A percentile compares a stretch with the other conserved stretches of the same genome.
phyloP scores from a whole-genome alignment of 2,113 vertebrate species.

The Odocoileus hemionus region DNA sequence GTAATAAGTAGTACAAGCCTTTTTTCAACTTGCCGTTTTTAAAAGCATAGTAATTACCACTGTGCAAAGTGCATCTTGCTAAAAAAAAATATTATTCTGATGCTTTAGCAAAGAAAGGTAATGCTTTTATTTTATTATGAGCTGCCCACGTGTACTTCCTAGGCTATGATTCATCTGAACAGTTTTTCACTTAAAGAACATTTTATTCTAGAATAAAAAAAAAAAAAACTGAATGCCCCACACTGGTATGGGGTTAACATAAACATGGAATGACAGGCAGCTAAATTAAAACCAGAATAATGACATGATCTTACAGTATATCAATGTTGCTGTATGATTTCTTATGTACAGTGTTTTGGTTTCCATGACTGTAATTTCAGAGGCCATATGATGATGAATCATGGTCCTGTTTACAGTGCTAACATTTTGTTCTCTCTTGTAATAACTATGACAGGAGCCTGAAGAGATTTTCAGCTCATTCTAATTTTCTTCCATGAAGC shows the following conservation, averaged over 20 bases:
- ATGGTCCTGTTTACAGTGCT: slow-evolving; percentile 21
- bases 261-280: slow-evolving; percentile 27
- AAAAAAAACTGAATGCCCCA: neutral
- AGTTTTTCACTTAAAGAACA: slow-evolving; percentile 60
- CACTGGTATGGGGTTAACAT: neutral
- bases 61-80: slow-evolving; percentile 53
- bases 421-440: slow-evolving; percentile 50
- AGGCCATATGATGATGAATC: slow-evolving; percentile 45
- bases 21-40: slow-evolving; percentile 48
- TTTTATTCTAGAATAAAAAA: slow-evolving; percentile 62
- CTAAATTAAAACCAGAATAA: slow-evolving; percentile 44
- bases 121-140: slow-evolving; percentile 70
- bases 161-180: slow-evolving; percentile 67
- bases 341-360: slow-evolving; percentile 6
- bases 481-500: slow-evolving; percentile 48
- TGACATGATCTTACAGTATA: neutral
- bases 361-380: slow-evolving; percentile 27
- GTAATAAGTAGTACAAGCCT: slow-evolving; percentile 32
- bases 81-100: slow-evolving; percentile 19
- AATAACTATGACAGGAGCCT: slow-evolving; percentile 14
- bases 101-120: slow-evolving; percentile 59
- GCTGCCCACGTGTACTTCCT: slow-evolving; percentile 60
- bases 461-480: slow-evolving; percentile 44
- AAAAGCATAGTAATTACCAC: slow-evolving; percentile 57
- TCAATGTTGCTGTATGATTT: slow-evolving; percentile 9